A percentile compares a stretch with the other conserved stretches of the same genome.
phyloP scores from a whole-genome alignment of 2,113 vertebrate species.

The Ramphastos sulfuratus region DNA sequence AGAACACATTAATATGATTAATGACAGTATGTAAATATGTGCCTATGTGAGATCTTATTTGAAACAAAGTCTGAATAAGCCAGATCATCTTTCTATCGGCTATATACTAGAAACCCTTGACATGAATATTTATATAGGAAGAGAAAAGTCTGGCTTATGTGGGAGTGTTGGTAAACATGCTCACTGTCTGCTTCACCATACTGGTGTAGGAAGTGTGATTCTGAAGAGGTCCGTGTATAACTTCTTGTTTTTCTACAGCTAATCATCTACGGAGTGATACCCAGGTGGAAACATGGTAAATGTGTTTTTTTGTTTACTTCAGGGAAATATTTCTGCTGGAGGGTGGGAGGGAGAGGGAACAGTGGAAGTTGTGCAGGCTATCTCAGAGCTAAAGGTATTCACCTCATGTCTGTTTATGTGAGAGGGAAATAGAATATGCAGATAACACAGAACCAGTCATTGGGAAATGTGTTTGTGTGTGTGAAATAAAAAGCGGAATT shows the following conservation, averaged over 20 bases:
- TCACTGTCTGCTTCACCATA: neutral
- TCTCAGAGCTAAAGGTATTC: neutral
- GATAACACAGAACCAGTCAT: neutral
- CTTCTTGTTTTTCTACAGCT: slow-evolving; percentile 74
- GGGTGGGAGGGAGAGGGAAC: neutral
- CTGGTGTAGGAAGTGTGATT: neutral
- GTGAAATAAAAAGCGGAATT: neutral
- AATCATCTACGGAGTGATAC: slow-evolving; percentile 82
- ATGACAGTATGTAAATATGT: neutral
- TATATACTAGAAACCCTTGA: neutral
- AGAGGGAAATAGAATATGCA: neutral
- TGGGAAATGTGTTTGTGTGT: neutral
- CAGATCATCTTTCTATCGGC: neutral
- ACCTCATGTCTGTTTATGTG: neutral
- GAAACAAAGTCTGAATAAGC: slow-evolving; percentile 8
- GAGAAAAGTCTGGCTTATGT: neutral
- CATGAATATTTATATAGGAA: neutral
- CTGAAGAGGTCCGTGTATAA: neutral
- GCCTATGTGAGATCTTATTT: neutral
- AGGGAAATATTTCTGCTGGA: neutral
- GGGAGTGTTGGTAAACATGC: neutral
- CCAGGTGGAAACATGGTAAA: slow-evolving; percentile 80
- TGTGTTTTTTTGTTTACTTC: slow-evolving; percentile 23
- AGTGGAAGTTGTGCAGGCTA: neutral
- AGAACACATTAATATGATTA: neutral